These are phyloP conservation scores for Phocoena phocoena DNA, from an alignment of 2,113 vertebrate species.

Conservation along the genomic window DNA sequence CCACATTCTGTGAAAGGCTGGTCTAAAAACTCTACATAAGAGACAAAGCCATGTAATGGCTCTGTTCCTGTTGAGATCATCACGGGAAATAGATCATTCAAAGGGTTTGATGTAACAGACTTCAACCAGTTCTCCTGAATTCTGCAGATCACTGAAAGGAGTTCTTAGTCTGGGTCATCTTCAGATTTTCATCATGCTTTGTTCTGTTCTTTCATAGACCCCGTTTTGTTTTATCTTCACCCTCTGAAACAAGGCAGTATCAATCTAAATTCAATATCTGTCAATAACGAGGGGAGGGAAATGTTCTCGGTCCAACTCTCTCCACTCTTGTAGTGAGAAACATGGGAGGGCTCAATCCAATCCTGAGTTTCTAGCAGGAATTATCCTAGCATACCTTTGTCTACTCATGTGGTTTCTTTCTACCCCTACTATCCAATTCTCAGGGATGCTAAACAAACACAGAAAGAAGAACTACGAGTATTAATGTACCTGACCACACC, in stretches of 20 bases:
- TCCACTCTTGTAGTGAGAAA: not conserved
- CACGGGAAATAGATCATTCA: not conserved
- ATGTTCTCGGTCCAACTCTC: not conserved
- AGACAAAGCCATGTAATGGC: not conserved
- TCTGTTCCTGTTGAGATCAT: not conserved
- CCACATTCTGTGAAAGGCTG: not conserved
- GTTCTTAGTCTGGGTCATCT: not conserved
- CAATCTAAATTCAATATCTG: not conserved
- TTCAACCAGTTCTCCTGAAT: not conserved
- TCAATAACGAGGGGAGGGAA: not conserved
- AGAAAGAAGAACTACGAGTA: not conserved
- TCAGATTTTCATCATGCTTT: not conserved
- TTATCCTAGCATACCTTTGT: not conserved
- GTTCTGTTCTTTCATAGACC: not conserved
- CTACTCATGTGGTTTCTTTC: not conserved
- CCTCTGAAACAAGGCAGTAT: not conserved
- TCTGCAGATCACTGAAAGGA: not conserved
- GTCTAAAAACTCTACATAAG: not conserved
- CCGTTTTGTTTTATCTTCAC: not conserved
- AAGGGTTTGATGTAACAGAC: not conserved
- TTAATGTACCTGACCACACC: rapidly evolving
- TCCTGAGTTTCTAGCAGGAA: not conserved
- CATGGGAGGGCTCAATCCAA: not conserved
- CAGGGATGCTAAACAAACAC: not conserved
- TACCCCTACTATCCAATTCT: not conserved